Evolutionary conservation across 2,797 vertebrate species (phyloP).

Genomic region (Intellagama lesueurii): DNA sequence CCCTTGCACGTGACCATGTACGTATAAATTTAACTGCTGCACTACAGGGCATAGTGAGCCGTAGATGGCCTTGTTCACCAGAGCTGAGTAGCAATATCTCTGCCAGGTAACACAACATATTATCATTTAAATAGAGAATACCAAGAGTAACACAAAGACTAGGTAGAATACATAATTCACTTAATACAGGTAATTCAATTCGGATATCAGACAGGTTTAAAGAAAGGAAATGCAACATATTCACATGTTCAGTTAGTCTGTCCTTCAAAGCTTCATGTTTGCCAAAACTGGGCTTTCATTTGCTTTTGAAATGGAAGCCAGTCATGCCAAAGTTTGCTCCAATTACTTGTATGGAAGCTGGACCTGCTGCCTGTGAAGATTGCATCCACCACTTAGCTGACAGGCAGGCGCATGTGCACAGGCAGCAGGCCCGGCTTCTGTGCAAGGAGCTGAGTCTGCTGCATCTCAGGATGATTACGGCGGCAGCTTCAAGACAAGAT

Average conservation of each 20-base stretch:
- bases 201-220: background rate
- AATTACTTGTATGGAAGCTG: no score
- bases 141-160: background rate
- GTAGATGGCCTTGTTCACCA: background rate
- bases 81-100: background rate
- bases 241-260: background rate
- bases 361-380: no score
- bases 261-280: background rate
- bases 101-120: slow-evolving; percentile 1
- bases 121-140: slow-evolving; percentile 7
- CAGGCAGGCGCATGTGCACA: no score
- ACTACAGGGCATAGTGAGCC: background rate
- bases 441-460: no score
- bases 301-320: background rate
- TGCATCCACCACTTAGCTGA: no score
- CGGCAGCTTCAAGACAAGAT: no score
- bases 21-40: no score
- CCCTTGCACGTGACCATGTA: no score
- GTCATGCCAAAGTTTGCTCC: background rate
- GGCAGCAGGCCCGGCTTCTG: no score
- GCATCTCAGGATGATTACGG: no score
- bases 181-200: background rate
- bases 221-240: background rate
- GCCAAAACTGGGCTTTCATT: background rate
- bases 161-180: background rate